Conservation (phyloP, 1,140 invertebrate genomes). For the Scaptomyza hsui region DNA sequence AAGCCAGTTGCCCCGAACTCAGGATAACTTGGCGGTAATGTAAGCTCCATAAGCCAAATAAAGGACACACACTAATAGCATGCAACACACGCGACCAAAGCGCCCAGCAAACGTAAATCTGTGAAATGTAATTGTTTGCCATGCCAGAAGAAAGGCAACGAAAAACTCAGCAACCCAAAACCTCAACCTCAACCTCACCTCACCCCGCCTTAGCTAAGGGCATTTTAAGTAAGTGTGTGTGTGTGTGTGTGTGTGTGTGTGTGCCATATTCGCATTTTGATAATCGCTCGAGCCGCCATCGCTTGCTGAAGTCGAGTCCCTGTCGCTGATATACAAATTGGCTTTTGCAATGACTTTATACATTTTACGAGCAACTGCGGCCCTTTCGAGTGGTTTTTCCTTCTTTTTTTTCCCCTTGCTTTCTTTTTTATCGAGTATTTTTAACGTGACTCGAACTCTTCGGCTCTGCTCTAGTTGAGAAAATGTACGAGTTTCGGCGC, state of each 20-base stretch:
- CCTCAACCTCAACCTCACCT: conserved; percentile 13
- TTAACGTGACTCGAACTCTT: conserved; percentile 30
- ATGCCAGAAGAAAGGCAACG: conserved; percentile 58
- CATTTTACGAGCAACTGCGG: conserved; percentile 74
- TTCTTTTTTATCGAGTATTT: conserved; percentile 37
- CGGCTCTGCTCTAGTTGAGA: conserved; percentile 16
- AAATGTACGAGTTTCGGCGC: conserved; percentile 42
- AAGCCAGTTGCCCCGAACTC: conserved; percentile 31
- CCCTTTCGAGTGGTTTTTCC: conserved; percentile 45
- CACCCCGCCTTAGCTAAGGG: conserved; percentile 50
- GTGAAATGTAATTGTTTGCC: conserved; percentile 80
- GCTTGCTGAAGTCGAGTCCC: conserved; percentile 26
- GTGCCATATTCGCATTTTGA: conserved; percentile 76
- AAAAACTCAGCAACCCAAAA: conserved; percentile 12
- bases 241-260: conserved; percentile 1
- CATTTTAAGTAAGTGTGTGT: conserved; percentile 69
- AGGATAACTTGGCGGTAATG: conserved; percentile 60
- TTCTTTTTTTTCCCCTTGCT: conserved; percentile 3
- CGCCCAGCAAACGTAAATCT: conserved; percentile 68
- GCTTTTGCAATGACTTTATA: conserved; percentile 81
- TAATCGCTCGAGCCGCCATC: conserved; percentile 58
- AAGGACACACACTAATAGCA: conserved; percentile 73
- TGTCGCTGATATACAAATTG: conserved; percentile 76
- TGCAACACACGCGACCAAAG: conserved; percentile 76
- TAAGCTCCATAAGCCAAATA: conserved; percentile 75